Base-by-base conservation (phyloP, 2,113 vertebrate genomes). In the Benitochromis conjunctus region DNA sequence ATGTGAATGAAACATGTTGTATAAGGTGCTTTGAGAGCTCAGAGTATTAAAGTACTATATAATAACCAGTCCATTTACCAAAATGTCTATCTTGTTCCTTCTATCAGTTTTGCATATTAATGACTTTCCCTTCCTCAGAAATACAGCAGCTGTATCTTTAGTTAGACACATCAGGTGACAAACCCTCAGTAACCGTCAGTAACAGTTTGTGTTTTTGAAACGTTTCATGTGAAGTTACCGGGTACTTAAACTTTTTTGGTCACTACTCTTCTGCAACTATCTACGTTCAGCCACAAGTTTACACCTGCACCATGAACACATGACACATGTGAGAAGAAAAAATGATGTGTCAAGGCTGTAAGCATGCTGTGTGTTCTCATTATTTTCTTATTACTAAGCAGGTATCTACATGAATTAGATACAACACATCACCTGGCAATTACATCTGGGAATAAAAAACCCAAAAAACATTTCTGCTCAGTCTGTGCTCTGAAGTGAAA, bases 401-500 rank as follows among this genome's bases (percentile, higher is more conserved):
- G 14, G 13, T 16, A 48, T 48, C 14, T 48, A 5, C 16, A 16
- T 51, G 24, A 76, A 76, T 76, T 51, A 8, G 46, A 48, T 51
- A 8, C 26, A 53, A 53, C 69, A 31, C 9, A 51, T 76, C 16
- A 53, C 9, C 31, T 56, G 38, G 46, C 51, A 43, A 87, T 11
- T 71, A 53, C 11, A 51, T 78, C 21, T 46, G 3, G 62, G 80
- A 31, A 16, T 56, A 1, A 1, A 66, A 5, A n/a, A 58, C 9
- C 1, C 0, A 7, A 1, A 38, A 71, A 53, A 56, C 11, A 21
- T 58, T 41, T 76, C 29, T 84, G 79, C 84, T 78, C 77, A 0
- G 53, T 71, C 79, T 76, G 69, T 56, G 79, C 84, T 78, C 80
- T 86, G 89, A 92, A 36, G 51, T 13, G 60, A 74, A 46, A 46